Percentiles rank a stretch among this genome's conserved stretches.
Evolutionary conservation across 2,797 vertebrate species (phyloP).

Genomic region (Trachurus trachurus): DNA sequence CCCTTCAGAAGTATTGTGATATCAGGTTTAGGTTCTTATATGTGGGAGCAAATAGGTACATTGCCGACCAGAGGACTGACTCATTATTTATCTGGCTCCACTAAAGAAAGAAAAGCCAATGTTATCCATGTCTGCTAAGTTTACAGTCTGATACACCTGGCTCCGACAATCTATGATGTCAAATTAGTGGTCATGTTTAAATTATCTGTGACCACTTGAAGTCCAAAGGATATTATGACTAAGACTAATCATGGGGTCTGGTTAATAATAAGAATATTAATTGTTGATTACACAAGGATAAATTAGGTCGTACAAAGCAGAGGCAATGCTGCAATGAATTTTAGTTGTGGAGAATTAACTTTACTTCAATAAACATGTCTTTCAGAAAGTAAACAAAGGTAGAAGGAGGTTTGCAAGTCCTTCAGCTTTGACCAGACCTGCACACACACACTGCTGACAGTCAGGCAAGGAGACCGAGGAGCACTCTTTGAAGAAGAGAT

Average conservation of each 20-base stretch:
- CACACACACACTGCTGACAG: conserved; percentile 13
- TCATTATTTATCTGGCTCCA: conserved; percentile 32
- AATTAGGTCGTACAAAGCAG: conserved; percentile 9
- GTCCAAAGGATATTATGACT: conserved; percentile 7
- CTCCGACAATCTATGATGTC: conserved; percentile 27
- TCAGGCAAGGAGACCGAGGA: conserved; percentile 33
- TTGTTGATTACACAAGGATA: conserved; percentile 19
- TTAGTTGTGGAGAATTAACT: conserved; percentile 9
- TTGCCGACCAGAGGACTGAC: conserved; percentile 16
- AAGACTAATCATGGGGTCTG: conserved; percentile 18
- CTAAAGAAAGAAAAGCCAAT: conserved; percentile 25
- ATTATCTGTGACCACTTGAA: conserved; percentile 20
- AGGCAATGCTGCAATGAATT: conserved; percentile 16
- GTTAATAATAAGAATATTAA: conserved; percentile 14
- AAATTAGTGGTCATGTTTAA: conserved; percentile 32
- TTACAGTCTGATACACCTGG: conserved; percentile 51
- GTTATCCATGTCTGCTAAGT: conserved; percentile 12
- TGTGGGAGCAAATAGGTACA: not conserved
- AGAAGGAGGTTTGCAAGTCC: conserved; percentile 10
- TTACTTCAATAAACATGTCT: not conserved
- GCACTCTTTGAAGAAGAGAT: conserved; percentile 21
- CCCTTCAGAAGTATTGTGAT: not conserved
- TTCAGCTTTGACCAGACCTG: conserved; percentile 25
- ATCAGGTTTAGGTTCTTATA: conserved; percentile 15
- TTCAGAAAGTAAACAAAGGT: conserved; percentile 9